Conservation (phyloP, 2,113 vertebrate species). For the Tragelaphus scriptus region DNA sequence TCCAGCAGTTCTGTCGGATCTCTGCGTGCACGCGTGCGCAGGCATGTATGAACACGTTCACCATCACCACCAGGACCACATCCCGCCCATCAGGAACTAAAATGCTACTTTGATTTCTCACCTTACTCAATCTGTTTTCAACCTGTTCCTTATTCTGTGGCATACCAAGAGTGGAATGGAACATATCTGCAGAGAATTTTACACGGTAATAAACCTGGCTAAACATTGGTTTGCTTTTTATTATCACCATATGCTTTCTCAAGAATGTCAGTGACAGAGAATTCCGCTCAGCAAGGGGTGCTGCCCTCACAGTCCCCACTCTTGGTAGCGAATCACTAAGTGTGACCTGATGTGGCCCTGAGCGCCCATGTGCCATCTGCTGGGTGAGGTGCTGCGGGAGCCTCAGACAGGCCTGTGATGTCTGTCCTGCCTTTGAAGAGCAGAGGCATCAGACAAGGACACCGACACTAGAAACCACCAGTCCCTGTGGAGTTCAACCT, state of each 20-base stretch:
- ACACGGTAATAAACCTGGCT: neutral
- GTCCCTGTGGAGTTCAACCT: neutral
- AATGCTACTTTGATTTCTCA: neutral
- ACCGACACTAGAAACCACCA: neutral
- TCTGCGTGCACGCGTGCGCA: rapidly evolving
- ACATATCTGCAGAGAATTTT: neutral
- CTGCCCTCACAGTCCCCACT: neutral
- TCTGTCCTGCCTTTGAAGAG: neutral
- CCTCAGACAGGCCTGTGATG: neutral
- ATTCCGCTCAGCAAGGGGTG: neutral
- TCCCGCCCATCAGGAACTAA: neutral
- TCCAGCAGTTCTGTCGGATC: neutral
- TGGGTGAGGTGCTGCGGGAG: neutral
- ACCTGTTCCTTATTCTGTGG: neutral
- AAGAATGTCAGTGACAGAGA: neutral
- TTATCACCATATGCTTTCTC: neutral
- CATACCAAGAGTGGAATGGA: neutral
- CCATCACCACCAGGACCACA: neutral
- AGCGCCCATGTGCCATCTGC: neutral
- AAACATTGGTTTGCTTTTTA: neutral
- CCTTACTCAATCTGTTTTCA: neutral
- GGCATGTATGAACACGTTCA: neutral
- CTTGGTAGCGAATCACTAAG: neutral
- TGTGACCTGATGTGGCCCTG: neutral
- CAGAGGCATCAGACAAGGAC: neutral